Conservation (phyloP, 2,888 invertebrate genomes). For the Hirtodrosophila confusa region DNA sequence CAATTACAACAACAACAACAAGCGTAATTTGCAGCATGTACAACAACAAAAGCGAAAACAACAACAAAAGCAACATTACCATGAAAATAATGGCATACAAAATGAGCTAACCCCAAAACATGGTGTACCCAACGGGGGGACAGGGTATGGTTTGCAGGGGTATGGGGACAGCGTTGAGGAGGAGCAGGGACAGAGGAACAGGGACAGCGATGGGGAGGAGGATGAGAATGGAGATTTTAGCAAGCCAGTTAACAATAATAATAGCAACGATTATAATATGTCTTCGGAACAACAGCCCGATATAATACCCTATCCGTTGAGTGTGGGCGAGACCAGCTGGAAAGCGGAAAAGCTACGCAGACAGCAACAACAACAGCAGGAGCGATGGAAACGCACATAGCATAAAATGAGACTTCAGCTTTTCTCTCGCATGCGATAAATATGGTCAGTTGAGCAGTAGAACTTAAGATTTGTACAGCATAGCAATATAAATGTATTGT, state of each 20-base stretch:
- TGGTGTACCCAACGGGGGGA: constrained; percentile 6
- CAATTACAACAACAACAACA: constrained; percentile 27
- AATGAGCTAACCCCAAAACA: constrained; percentile 49
- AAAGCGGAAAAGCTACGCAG: constrained; percentile 55
- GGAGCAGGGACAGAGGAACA: background rate
- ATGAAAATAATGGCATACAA: constrained; percentile 46
- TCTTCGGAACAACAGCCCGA: constrained; percentile 80
- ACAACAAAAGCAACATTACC: constrained; percentile 36
- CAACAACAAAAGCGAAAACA: constrained; percentile 29
- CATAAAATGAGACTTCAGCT: constrained; percentile 41
- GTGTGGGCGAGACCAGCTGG: constrained; percentile 69
- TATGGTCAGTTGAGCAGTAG: constrained; percentile 41
- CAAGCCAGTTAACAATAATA: constrained; percentile 32
- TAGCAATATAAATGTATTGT: constrained; percentile 64
- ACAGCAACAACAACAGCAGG: constrained; percentile 27
- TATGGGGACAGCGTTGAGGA: background rate
- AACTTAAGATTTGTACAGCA: constrained; percentile 73
- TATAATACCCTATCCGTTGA: constrained; percentile 80
- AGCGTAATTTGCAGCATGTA: constrained; percentile 35
- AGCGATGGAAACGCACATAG: constrained; percentile 65
- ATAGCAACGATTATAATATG: constrained; percentile 49
- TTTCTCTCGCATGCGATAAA: constrained; percentile 52
- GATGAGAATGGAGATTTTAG: constrained; percentile 25
- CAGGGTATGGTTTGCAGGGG: constrained; percentile 2
- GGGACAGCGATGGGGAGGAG: constrained; percentile 9